phyloP scores from a whole-genome alignment of 2,113 vertebrate genomes.

The Muscicapa adusta region DNA sequence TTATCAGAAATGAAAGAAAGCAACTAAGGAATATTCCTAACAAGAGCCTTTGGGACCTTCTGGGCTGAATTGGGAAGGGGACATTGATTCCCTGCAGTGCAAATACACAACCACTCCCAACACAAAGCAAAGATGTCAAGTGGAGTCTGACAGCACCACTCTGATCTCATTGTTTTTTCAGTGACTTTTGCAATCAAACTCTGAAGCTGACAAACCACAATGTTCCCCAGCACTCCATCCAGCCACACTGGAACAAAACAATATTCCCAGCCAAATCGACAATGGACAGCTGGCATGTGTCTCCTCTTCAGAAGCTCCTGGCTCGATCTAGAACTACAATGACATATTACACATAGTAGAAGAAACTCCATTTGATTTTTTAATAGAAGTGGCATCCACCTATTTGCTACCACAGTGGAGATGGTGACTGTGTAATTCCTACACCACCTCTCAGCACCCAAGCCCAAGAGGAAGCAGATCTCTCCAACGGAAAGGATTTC shows the following conservation, averaged over 20 bases:
- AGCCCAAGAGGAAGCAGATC: background rate
- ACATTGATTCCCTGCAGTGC: background rate
- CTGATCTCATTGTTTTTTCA: background rate
- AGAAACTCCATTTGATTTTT: background rate
- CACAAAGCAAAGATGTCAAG: background rate
- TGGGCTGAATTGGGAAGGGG: background rate
- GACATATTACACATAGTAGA: background rate
- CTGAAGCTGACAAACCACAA: background rate
- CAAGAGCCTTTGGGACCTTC: background rate
- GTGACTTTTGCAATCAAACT: background rate
- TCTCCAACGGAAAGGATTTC: background rate
- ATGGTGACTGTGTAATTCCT: background rate
- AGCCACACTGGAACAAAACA: background rate
- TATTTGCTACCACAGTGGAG: background rate
- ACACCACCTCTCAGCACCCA: background rate
- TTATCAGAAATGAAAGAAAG: background rate
- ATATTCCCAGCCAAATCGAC: background rate
- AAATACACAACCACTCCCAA: background rate
- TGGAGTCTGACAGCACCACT: background rate
- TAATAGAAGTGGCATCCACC: background rate
- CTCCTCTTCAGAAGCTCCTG: background rate
- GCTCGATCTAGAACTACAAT: background rate
- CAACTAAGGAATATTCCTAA: background rate
- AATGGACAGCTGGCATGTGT: rapidly evolving
- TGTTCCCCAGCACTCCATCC: no score